These are phyloP conservation scores for Helleia helle DNA, from an alignment of 2,888 invertebrate genomes.

Conservation along the genomic window DNA sequence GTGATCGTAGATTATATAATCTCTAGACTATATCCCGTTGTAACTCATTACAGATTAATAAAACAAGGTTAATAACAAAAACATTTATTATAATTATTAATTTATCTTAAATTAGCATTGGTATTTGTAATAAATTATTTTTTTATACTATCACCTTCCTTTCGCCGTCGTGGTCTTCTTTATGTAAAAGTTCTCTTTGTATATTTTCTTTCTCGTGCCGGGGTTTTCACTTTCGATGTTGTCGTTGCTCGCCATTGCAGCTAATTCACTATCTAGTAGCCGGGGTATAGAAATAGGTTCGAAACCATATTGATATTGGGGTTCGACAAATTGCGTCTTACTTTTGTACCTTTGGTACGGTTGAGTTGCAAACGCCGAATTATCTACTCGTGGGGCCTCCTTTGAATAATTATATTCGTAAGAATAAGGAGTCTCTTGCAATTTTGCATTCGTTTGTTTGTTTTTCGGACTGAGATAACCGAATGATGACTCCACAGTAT, in stretches of 20 bases:
- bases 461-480: slow-evolving; percentile 32
- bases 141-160: slow-evolving; percentile 51
- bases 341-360: slow-evolving; percentile 37
- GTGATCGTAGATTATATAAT: slow-evolving; percentile 48
- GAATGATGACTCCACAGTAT: slow-evolving; percentile 32
- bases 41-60: slow-evolving; percentile 10
- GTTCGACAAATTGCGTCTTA: slow-evolving; percentile 57
- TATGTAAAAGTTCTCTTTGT: slow-evolving; percentile 63
- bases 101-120: slow-evolving; percentile 23
- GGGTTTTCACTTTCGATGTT: slow-evolving; percentile 55
- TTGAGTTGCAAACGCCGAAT: slow-evolving; percentile 6
- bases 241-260: slow-evolving; percentile 56
- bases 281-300: slow-evolving; percentile 52
- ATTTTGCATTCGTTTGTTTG: slow-evolving; percentile 39
- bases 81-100: slow-evolving; percentile 10
- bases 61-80: slow-evolving; percentile 6
- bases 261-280: slow-evolving; percentile 53
- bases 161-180: slow-evolving; percentile 56
- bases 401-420: slow-evolving; percentile 47
- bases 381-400: slow-evolving; percentile 25
- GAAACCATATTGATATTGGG: slow-evolving; percentile 66
- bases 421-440: slow-evolving; percentile 37
- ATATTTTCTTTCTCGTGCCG: slow-evolving; percentile 54
- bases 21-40: no score
- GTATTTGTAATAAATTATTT: slow-evolving; percentile 34